Base-by-base conservation (phyloP, 2,888 invertebrate genomes). In the Drosophila seclusa region DNA sequence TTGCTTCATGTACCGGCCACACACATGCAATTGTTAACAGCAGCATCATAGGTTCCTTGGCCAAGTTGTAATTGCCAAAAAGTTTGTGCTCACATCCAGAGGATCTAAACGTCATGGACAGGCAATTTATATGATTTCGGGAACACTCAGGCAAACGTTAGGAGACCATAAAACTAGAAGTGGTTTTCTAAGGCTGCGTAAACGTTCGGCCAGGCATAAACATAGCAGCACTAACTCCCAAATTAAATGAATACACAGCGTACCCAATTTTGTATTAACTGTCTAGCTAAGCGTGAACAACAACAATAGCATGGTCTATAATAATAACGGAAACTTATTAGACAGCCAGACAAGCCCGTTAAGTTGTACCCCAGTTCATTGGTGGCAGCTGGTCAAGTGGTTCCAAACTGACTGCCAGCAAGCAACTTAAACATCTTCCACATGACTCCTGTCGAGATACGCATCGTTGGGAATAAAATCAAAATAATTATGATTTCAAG, bases 321-420 rank as follows among this genome's bases (percentile, higher is more conserved):
- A 90, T 85, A 88, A 88, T 82, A 90, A 83, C 74, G 57, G 66
- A 88, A 89, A 80, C 78, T 87, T 87, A 90, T 90, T 87, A 80
- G 74, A 64, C 68, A 82, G 68, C 73, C 57, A 69, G 65, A 68
- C 66, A 64, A 58, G 70, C 38, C 32, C 54, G 32, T 48, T 57
- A 49, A 64, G 64, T 55, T 60, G 49, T 48, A 31, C 32, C 57
- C 21, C 31, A 57, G 40, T 34, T 34, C 68, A 69, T 36, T 48
- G 52, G 10, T 48, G 50, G 52, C 66, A 83, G 70, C 61, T 68
- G 80, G 64, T 75, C 86, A 87, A 86, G 76, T 76, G 73, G 62
- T 55, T 54, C 36, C 50, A 8, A 61, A 67, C 69, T 48, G 62
- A 50, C 70, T 67, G 34, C 29, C 45, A 48, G 45, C 27, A 18